A percentile compares a stretch with the other conserved stretches of the same genome.
These are phyloP conservation scores for Leiothrix lutea DNA, from an alignment of 2,113 vertebrate genomes.

Conservation along the genomic window DNA sequence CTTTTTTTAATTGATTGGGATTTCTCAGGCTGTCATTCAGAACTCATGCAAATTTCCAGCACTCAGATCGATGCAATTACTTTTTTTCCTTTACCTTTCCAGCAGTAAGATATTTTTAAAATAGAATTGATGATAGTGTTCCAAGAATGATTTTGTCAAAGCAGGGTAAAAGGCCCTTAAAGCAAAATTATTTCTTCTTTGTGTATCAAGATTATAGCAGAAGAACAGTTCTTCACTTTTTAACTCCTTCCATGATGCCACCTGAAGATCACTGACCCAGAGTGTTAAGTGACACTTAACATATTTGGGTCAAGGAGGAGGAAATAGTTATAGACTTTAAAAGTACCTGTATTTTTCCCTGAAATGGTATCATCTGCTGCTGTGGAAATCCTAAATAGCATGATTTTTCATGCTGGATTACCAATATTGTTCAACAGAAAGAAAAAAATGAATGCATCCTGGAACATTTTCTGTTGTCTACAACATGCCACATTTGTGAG, in stretches of 20 bases:
- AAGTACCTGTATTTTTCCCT: background rate
- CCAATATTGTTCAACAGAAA: background rate
- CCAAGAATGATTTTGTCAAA: background rate
- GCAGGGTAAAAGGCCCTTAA: background rate
- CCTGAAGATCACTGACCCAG: background rate
- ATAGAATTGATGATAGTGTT: background rate
- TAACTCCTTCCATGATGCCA: background rate
- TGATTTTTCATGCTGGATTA: background rate
- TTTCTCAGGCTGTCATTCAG: conserved; percentile 23
- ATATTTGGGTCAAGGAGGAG: background rate
- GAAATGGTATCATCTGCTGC: background rate
- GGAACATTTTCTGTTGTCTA: background rate
- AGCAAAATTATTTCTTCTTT: background rate
- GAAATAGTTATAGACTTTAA: background rate
- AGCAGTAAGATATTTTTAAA: background rate
- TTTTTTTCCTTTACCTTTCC: background rate
- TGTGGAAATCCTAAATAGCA: background rate
- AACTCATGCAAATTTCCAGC: conserved; percentile 3
- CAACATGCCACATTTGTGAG: background rate
- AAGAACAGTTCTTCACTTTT: background rate
- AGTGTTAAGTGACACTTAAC: background rate
- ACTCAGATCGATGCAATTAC: background rate
- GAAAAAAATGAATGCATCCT: background rate
- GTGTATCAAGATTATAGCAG: background rate
- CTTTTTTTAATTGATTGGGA: conserved; percentile 18